These are phyloP conservation scores for Rhabditoides inermis DNA, from an alignment of 2,888 invertebrate species.

Conservation along the genomic window DNA sequence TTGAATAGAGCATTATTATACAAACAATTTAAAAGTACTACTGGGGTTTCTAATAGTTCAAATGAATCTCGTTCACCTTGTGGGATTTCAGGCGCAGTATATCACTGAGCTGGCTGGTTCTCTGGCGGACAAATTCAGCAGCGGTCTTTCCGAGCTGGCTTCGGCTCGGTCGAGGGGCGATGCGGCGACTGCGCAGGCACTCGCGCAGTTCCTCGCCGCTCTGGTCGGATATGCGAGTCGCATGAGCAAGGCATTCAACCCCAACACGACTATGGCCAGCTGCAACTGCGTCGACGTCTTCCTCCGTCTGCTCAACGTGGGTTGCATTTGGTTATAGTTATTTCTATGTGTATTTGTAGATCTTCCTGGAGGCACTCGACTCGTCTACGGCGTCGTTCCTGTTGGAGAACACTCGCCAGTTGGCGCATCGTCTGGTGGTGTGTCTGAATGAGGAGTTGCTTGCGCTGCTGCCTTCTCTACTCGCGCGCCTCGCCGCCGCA, in stretches of 20 bases:
- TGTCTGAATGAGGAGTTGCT: conserved; percentile 60
- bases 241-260: conserved; percentile 61
- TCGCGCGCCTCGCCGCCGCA: conserved; percentile 38
- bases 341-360: conserved; percentile 6
- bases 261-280: conserved; percentile 58
- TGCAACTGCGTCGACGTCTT: conserved; percentile 58
- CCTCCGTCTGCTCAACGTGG: conserved; percentile 56
- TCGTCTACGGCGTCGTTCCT: conserved; percentile 36
- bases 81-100: conserved; percentile 20
- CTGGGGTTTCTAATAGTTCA: no score
- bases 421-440: conserved; percentile 58
- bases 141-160: conserved; percentile 17
- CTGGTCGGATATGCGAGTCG: conserved; percentile 59
- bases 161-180: conserved; percentile 15
- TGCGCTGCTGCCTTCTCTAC: conserved; percentile 56
- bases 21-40: no score
- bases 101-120: conserved; percentile 32
- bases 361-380: conserved; percentile 23
- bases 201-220: conserved; percentile 56
- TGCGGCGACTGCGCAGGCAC: conserved; percentile 34
- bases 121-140: conserved; percentile 27
- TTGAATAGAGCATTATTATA: no score
- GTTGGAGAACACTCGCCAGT: conserved; percentile 58
- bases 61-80: no score
- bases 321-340: conserved; percentile 5